These are phyloP conservation scores for Drosophila tropicalis DNA, from an alignment of 1,140 invertebrate genomes.

Conservation along the genomic window DNA sequence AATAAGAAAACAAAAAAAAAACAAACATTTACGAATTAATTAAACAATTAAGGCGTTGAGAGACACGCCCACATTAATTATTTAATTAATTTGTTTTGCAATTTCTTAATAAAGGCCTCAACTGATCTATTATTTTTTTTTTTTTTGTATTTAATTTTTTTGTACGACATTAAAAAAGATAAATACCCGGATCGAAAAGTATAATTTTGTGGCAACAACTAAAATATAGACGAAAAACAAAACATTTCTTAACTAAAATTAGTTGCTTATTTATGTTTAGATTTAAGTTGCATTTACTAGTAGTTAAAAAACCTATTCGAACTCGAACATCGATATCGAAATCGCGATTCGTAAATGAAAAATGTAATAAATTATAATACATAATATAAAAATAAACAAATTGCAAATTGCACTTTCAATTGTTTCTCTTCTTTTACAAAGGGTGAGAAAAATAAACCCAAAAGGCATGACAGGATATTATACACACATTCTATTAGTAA, in stretches of 20 bases:
- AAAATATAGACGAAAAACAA: constrained; percentile 40
- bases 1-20: constrained; percentile 34
- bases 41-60: constrained; percentile 74
- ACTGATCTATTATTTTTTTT: constrained; percentile 40
- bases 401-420: constrained; percentile 33
- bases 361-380: constrained; percentile 64
- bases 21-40: constrained; percentile 76
- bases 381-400: constrained; percentile 56
- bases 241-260: constrained; percentile 60
- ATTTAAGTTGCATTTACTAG: constrained; percentile 82
- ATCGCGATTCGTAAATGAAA: constrained; percentile 32
- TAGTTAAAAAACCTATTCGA: constrained; percentile 67
- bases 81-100: constrained; percentile 83
- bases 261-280: constrained; percentile 79
- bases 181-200: constrained; percentile 7
- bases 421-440: not conserved
- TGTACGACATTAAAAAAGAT: constrained; percentile 37
- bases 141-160: constrained; percentile 42
- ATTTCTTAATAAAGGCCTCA: constrained; percentile 75
- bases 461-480: no score
- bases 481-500: no score
- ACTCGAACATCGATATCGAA: constrained; percentile 18
- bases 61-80: constrained; percentile 65
- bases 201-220: constrained; percentile 56
- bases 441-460: not conserved